Evolutionary conservation across 2,797 vertebrate species (phyloP).

Genomic region (Jordanella pulchra): DNA sequence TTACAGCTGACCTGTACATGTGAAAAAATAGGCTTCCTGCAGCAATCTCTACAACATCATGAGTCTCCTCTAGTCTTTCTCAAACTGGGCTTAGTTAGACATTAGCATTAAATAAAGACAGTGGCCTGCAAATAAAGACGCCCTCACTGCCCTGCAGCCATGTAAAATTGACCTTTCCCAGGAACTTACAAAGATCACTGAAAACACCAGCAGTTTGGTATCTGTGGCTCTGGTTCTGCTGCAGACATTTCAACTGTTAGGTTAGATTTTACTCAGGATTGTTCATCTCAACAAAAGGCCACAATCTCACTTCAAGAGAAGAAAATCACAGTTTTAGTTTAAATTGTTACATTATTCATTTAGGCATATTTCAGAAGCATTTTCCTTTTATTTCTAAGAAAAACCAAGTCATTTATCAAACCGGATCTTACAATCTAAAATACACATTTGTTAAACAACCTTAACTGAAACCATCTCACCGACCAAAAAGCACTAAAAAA

Average conservation of each 20-base stretch:
- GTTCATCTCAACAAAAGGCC: slow-evolving; percentile 11
- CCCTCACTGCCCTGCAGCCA: slow-evolving; percentile 14
- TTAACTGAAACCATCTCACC: neutral
- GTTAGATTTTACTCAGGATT: slow-evolving; percentile 51
- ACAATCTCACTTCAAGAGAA: slow-evolving; percentile 5
- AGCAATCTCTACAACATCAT: slow-evolving; percentile 13
- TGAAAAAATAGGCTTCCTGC: neutral
- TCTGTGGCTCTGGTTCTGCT: slow-evolving; percentile 8
- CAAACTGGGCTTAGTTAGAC: neutral
- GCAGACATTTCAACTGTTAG: slow-evolving; percentile 8
- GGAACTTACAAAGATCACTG: slow-evolving; percentile 10
- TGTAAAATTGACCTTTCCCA: slow-evolving; percentile 11
- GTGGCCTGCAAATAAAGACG: slow-evolving; percentile 7
- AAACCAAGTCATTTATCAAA: neutral
- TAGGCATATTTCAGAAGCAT: neutral
- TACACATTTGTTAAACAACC: neutral
- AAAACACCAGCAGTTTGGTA: neutral
- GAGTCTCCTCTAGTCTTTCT: slow-evolving; percentile 5
- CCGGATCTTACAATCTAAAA: neutral
- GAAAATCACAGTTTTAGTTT: slow-evolving; percentile 5
- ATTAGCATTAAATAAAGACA: slow-evolving; percentile 7
- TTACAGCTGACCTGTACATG: slow-evolving; percentile 25
- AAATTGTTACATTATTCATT: neutral
- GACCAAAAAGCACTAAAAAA: neutral
- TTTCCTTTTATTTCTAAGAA: neutral